Evolutionary conservation across 2,113 vertebrate species (phyloP).

Genomic region (Amphiprion percula): DNA sequence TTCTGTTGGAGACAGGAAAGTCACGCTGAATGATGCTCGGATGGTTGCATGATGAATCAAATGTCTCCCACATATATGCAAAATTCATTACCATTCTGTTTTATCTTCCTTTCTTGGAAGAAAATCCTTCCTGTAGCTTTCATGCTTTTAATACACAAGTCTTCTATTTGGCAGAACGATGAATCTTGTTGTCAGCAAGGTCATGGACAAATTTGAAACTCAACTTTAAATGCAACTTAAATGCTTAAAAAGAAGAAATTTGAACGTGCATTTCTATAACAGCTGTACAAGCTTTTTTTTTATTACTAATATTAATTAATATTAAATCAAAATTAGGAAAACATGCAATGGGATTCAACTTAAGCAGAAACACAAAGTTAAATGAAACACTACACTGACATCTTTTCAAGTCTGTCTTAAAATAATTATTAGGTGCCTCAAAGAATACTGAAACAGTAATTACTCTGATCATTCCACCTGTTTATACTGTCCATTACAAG

Average conservation of each 20-base stretch:
- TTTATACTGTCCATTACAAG: slow-evolving; percentile 13
- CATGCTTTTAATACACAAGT: not conserved
- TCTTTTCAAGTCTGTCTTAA: too few relatives aligned
- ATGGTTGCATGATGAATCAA: not conserved
- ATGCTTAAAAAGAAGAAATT: too few relatives aligned
- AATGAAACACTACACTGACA: too few relatives aligned
- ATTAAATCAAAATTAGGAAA: too few relatives aligned
- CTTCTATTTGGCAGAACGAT: not conserved
- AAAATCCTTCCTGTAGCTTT: not conserved
- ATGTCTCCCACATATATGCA: not conserved
- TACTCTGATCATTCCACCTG: slow-evolving; percentile 9
- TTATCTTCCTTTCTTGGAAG: not conserved
- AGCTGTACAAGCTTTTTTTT: not conserved
- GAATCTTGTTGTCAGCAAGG: not conserved
- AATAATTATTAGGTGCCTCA: not conserved
- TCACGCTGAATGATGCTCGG: not conserved
- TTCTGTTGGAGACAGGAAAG: slow-evolving; percentile 81
- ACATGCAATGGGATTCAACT: too few relatives aligned
- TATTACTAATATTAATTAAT: too few relatives aligned
- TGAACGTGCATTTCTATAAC: not conserved
- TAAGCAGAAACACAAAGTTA: too few relatives aligned
- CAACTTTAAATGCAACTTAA: too few relatives aligned
- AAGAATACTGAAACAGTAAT: not conserved
- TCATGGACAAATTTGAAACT: too few relatives aligned
- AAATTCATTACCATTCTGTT: slow-evolving; percentile 9